Evolutionary conservation across 2,797 vertebrate species (phyloP), one percentile per base, ranked within the genome.

Genomic region (Neostethus bicornis): DNA sequence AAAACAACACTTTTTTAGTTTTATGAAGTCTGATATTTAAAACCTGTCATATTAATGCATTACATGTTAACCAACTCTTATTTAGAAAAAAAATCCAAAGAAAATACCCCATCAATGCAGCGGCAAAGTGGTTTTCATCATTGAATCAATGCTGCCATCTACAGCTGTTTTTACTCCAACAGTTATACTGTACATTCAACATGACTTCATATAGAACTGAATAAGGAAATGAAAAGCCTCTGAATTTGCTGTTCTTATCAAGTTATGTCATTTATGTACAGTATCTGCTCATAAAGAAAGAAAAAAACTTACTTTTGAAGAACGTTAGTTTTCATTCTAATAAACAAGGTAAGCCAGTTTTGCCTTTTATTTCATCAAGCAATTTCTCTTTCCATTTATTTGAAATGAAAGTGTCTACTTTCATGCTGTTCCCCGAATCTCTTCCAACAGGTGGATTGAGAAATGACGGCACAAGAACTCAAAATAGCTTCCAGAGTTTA

Each of bases 361-460:
- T 17, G n/a, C 16, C 35, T 2, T 37, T 35, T 7, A 17, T 37
- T 38, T 21, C 11, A 21, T 17, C 39, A 11, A 21, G 19, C 5
- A 21, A 6, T 21, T 20, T 41, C 10, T 20, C 38, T 41, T 41
- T 41, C 9, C 41, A 41, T 41, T 12, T 10, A 5, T 21, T 41
- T 19, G 21, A 19, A 11, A 3, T 10, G 21, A n/a, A 3, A n/a
- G 8, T 92, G 92, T n/a, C n/a, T 79, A 91, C 87, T 43, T 93
- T 91, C 85, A 70, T 24, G 67, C 89, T 37, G 91, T 91, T 91
- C 92, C 82, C 62, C 89, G 87, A 91, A 94, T 92, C 80, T 91
- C 85, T 75, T 93, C 93, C 21, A 94, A 82, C 1, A 89, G 61
- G 75, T 66, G 46, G 70, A 71, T 73, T 50, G 68, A 52, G 48